These are phyloP conservation scores for Cabera pusaria DNA, from an alignment of 2,888 invertebrate genomes.

Conservation along the genomic window DNA sequence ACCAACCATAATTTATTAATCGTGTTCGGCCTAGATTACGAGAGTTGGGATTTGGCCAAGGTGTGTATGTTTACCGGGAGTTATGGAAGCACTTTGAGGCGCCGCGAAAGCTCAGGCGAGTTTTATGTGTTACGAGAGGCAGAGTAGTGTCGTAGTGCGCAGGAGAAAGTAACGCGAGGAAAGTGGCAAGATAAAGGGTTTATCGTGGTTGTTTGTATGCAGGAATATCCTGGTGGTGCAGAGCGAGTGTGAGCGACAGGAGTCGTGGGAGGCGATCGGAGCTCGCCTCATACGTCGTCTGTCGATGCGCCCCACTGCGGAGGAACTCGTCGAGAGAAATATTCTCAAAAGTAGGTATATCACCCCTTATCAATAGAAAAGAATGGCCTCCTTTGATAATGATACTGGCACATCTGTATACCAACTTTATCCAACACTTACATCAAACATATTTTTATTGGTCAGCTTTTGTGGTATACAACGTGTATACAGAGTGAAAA, in stretches of 20 bases:
- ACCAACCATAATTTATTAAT: conserved; percentile 49
- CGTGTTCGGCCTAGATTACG: conserved; percentile 48
- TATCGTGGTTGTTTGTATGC: conserved; percentile 32
- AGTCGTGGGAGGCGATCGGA: conserved; percentile 96
- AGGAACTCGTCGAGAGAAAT: conserved; percentile 98
- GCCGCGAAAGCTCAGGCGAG: conserved; percentile 57
- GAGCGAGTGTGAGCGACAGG: conserved; percentile 94
- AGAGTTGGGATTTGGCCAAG: conserved; percentile 65
- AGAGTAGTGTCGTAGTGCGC: conserved; percentile 36
- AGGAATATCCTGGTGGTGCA: conserved; percentile 96
- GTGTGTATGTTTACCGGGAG: conserved; percentile 58
- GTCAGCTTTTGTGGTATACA: too few relatives aligned
- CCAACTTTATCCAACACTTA: too few relatives aligned
- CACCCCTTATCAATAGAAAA: too few relatives aligned
- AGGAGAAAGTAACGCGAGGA: conserved; percentile 48
- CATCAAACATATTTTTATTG: too few relatives aligned
- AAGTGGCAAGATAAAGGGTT: conserved; percentile 10
- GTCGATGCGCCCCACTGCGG: conserved; percentile 98
- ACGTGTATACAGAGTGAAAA: too few relatives aligned
- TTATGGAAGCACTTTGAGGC: conserved; percentile 67
- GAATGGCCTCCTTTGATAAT: too few relatives aligned
- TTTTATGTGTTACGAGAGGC: conserved; percentile 58
- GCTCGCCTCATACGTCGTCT: conserved; percentile 96
- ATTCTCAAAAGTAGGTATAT: conserved; percentile 95
- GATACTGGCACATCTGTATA: too few relatives aligned